Percentiles rank a stretch among this genome's conserved stretches.
phyloP scores from a whole-genome alignment of 30 jellyfish, hydroid and myxozoan genomes.

The Mastigias papua region DNA sequence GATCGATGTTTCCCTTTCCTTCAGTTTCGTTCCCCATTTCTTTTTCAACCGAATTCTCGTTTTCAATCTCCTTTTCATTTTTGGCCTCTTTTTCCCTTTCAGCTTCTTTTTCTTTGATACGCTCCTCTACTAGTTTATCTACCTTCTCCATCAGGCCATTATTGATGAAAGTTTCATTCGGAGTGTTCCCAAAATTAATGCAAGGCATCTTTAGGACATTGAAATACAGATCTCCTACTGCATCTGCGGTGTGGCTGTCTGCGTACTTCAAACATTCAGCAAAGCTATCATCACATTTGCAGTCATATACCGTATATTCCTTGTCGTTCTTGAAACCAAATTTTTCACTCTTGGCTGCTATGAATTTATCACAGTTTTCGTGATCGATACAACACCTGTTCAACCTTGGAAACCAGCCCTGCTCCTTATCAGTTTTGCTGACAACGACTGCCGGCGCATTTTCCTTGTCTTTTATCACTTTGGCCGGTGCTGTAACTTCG shows the following conservation, averaged over 20 bases:
- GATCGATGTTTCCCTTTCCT: not conserved
- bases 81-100: conserved; percentile 12
- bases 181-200: conserved; percentile 67
- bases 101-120: conserved; percentile 20
- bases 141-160: conserved; percentile 2
- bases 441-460: conserved; percentile 60
- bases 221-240: conserved; percentile 95
- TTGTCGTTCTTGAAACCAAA: conserved; percentile 79
- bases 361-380: conserved; percentile 84
- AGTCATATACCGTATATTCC: conserved; percentile 89
- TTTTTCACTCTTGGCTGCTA: conserved; percentile 82
- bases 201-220: conserved; percentile 92
- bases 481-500: conserved; percentile 13
- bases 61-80: conserved; percentile 1
- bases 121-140: conserved; percentile 35
- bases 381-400: conserved; percentile 88
- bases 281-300: conserved; percentile 96
- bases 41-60: not conserved
- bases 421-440: conserved; percentile 48
- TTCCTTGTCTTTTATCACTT: conserved; percentile 8
- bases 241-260: conserved; percentile 89
- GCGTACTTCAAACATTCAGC: conserved; percentile 86
- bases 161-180: conserved; percentile 10
- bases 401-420: conserved; percentile 64
- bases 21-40: not conserved